Conservation (phyloP, 1,140 invertebrate species). For the Drosophila albomicans region DNA sequence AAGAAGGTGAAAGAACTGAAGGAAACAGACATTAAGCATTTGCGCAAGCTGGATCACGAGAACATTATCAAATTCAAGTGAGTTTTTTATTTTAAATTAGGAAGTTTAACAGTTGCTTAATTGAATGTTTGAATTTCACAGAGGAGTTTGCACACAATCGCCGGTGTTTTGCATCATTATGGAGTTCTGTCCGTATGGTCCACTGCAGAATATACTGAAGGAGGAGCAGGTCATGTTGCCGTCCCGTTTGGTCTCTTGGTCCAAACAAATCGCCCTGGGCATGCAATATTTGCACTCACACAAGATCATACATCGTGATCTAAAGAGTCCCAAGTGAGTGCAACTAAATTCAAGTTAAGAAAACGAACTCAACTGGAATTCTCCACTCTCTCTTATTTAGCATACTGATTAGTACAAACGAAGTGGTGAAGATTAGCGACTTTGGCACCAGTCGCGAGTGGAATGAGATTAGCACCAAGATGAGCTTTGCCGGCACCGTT, state of each 20-base stretch:
- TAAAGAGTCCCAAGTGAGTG: constrained; percentile 97
- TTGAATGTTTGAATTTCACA: constrained; percentile 69
- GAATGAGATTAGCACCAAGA: constrained; percentile 97
- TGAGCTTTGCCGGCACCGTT: constrained; percentile 98
- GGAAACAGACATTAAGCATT: constrained; percentile 97
- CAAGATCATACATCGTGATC: constrained; percentile 98
- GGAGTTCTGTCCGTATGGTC: constrained; percentile 98
- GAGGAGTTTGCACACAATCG: constrained; percentile 96
- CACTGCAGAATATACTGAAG: constrained; percentile 95
- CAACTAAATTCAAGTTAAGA: too few relatives aligned
- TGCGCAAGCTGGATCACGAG: constrained; percentile 97
- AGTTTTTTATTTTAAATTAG: constrained; percentile 34
- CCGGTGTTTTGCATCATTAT: constrained; percentile 98
- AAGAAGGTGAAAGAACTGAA: constrained; percentile 97
- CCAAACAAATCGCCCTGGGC: constrained; percentile 97
- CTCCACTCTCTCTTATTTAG: constrained; percentile 85
- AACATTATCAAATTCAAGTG: constrained; percentile 98
- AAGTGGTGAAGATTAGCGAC: constrained; percentile 98
- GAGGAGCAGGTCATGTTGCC: constrained; percentile 93
- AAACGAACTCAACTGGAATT: constrained; percentile 8
- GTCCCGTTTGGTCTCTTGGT: constrained; percentile 94
- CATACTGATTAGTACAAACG: constrained; percentile 95
- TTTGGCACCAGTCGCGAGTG: constrained; percentile 98
- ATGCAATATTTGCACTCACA: constrained; percentile 98
- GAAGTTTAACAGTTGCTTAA: not conserved